Evolutionary conservation across 2,113 vertebrate species (phyloP).

Genomic region (Falco punctatus): DNA sequence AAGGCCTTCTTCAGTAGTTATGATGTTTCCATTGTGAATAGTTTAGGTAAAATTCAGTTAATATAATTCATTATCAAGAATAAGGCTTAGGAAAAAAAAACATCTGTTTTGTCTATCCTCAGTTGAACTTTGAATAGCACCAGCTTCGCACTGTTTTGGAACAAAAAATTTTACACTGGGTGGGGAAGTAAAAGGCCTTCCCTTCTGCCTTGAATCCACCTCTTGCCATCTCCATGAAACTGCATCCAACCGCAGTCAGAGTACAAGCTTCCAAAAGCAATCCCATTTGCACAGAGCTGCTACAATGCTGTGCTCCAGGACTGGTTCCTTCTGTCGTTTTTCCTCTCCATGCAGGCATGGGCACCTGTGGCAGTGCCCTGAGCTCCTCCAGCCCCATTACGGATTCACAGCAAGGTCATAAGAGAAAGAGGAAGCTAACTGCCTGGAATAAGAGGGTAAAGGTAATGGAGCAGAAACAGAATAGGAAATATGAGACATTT

Average conservation of each 20-base stretch:
- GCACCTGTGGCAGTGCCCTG: neutral
- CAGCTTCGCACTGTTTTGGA: neutral
- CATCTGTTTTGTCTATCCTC: neutral
- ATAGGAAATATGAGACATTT: neutral
- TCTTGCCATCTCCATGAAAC: neutral
- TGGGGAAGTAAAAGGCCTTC: neutral
- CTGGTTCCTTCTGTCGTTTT: neutral
- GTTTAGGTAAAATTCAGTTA: neutral
- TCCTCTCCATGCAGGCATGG: neutral
- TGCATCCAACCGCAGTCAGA: neutral
- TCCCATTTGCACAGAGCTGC: neutral
- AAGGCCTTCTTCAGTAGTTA: neutral
- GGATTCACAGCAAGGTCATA: neutral
- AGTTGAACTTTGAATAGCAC: neutral
- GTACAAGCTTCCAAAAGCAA: neutral
- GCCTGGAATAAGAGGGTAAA: conserved; percentile 12
- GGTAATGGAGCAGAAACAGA: neutral
- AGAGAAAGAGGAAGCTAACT: neutral
- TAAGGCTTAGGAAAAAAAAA: neutral
- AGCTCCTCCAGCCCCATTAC: neutral
- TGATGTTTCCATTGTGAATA: neutral
- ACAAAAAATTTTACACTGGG: neutral
- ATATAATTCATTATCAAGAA: neutral
- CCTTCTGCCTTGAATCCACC: neutral
- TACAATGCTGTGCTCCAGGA: neutral